Evolutionary conservation across 2,888 invertebrate genomes (phyloP).

Genomic region (Stratiomys singularior): DNA sequence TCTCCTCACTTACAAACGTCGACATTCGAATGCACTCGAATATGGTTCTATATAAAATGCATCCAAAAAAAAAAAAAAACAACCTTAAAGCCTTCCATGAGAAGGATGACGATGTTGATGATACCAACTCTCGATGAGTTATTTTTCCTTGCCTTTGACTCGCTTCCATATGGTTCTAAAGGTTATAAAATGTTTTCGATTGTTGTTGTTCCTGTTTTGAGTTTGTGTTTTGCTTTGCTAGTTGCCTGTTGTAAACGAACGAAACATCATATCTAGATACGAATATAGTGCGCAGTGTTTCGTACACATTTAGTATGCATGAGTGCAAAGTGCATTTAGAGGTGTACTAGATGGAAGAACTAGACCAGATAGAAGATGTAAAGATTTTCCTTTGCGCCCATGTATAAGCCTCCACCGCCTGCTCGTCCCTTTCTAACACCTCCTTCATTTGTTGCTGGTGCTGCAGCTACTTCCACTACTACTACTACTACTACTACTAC

Average conservation of each 20-base stretch:
- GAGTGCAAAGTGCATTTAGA: neutral
- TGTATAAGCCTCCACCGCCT: neutral
- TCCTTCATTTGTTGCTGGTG: neutral
- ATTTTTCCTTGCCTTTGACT: neutral
- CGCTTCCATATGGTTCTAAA: conserved; percentile 26
- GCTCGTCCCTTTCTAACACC: neutral
- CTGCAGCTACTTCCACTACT: too few species aligned
- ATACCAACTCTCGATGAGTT: neutral
- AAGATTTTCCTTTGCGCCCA: neutral
- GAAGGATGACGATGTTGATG: too few species aligned
- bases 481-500: too few species aligned
- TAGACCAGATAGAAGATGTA: conserved; percentile 9
- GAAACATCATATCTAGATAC: neutral
- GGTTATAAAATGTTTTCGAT: neutral
- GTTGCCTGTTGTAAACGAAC: neutral
- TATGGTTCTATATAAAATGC: neutral
- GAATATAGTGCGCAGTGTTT: neutral
- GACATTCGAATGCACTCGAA: too few species aligned
- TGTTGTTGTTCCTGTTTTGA: neutral
- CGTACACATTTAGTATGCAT: neutral
- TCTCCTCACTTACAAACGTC: too few species aligned
- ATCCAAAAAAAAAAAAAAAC: neutral
- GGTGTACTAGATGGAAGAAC: neutral
- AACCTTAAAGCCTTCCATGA: neutral
- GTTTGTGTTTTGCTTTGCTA: neutral